phyloP scores from a whole-genome alignment of 2,888 invertebrate species.

The Ochropacha duplaris region DNA sequence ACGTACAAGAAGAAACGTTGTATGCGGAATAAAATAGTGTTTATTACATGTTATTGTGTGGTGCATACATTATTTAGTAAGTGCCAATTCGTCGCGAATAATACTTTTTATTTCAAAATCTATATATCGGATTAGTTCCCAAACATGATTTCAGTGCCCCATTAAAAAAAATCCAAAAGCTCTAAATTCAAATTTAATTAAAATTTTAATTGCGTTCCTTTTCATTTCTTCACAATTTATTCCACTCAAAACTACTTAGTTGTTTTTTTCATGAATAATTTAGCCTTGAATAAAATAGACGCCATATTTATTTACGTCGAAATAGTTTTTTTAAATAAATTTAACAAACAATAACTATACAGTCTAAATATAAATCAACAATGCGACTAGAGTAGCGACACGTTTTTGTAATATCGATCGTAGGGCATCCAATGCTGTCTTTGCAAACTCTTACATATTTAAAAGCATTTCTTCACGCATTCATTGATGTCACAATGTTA shows the following conservation, averaged over 20 bases:
- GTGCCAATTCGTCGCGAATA: conserved; percentile 18
- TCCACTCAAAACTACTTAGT: background rate
- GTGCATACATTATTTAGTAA: conserved; percentile 45
- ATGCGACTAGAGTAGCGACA: background rate
- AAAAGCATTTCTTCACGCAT: background rate
- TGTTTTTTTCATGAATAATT: no score
- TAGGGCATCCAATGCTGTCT: background rate
- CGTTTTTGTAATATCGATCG: background rate
- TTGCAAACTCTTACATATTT: background rate
- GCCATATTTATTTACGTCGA: background rate
- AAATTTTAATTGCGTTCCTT: background rate
- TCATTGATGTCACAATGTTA: background rate
- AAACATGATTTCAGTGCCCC: background rate
- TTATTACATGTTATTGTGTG: conserved; percentile 47
- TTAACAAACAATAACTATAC: background rate
- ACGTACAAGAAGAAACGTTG: conserved; percentile 56
- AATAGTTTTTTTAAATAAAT: background rate
- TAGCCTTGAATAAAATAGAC: background rate
- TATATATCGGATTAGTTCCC: background rate
- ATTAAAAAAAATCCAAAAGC: background rate
- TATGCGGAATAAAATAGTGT: conserved; percentile 70
- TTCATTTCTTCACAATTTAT: background rate
- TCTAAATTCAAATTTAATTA: background rate
- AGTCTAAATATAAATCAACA: background rate
- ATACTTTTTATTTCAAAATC: background rate